Evolutionary conservation across 2,113 vertebrate genomes (phyloP).

Genomic region (Chionodraco myersi): DNA sequence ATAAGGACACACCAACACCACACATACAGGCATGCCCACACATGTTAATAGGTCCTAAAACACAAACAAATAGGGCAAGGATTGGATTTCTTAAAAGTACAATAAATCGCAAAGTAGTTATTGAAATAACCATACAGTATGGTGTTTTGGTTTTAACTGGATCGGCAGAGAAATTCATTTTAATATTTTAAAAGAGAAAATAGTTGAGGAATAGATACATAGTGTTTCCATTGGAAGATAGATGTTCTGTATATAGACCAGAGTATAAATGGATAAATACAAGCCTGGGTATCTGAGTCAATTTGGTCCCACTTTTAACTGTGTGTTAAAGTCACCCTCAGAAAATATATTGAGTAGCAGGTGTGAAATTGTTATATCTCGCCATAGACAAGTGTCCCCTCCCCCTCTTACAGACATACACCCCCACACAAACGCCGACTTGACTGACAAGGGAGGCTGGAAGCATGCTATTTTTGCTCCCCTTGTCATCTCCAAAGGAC

Average conservation of each 20-base stretch:
- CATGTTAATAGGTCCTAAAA: conserved; percentile 75
- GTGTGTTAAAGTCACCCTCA: conserved; percentile 45
- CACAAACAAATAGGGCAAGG: conserved; percentile 30
- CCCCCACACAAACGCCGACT: conserved; percentile 61
- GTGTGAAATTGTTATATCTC: conserved; percentile 77
- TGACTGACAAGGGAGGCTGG: conserved; percentile 95
- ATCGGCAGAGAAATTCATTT: conserved; percentile 22
- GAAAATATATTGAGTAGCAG: conserved; percentile 75
- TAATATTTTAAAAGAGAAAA: not conserved
- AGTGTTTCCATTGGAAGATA: conserved; percentile 5
- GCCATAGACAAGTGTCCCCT: conserved; percentile 50
- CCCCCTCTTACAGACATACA: conserved; percentile 55
- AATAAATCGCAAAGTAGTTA: conserved; percentile 25
- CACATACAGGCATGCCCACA: conserved; percentile 78
- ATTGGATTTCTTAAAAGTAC: conserved; percentile 1
- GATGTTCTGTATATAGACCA: conserved; percentile 14
- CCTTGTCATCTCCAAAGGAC: conserved; percentile 88
- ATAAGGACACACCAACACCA: conserved; percentile 69
- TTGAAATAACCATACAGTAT: not conserved
- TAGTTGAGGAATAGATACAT: not conserved
- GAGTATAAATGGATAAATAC: conserved; percentile 29
- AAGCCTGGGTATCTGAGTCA: conserved; percentile 62
- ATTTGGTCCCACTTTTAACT: conserved; percentile 49
- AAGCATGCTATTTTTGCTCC: conserved; percentile 91
- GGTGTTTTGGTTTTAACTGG: conserved; percentile 8